Percentiles rank a stretch among this genome's conserved stretches.
phyloP scores from a whole-genome alignment of 2,888 invertebrate species.

The Halictus quadricinctus region DNA sequence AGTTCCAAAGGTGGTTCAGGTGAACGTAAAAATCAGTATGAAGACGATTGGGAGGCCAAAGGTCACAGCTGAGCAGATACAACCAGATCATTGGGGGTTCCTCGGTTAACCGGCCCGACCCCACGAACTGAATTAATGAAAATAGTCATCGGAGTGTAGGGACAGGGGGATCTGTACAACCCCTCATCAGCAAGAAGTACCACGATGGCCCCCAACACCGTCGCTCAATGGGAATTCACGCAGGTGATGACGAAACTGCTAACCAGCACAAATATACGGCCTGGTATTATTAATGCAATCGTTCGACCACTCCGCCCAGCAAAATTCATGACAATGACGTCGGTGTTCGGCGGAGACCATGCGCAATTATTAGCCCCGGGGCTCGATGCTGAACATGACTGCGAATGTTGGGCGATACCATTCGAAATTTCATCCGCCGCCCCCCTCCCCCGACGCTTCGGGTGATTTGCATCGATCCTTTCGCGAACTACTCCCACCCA shows the following conservation, averaged over 20 bases:
- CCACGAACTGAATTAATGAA: background rate
- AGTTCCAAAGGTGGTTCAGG: too few relatives aligned
- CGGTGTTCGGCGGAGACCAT: conserved; percentile 18
- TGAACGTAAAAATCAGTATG: too few relatives aligned
- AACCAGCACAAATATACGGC: conserved; percentile 58
- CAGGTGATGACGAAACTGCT: conserved; percentile 7
- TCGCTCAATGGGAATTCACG: conserved; percentile 12
- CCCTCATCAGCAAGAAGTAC: conserved; percentile 8
- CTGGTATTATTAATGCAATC: conserved; percentile 59
- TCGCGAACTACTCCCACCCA: background rate
- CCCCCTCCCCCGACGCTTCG: background rate
- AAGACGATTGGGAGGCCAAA: too few relatives aligned
- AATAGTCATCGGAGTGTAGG: background rate
- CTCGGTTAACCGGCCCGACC: background rate
- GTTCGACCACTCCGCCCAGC: conserved; percentile 41
- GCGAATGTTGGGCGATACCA: conserved; percentile 17
- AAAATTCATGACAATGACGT: conserved; percentile 52
- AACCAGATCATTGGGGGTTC: background rate
- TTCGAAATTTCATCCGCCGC: background rate
- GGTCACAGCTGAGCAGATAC: background rate
- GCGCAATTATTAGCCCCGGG: conserved; percentile 41
- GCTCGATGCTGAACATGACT: conserved; percentile 20
- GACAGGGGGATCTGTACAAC: background rate
- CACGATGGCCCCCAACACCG: background rate
- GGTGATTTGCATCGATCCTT: conserved; percentile 10